Conservation (phyloP, 2,113 vertebrate genomes). For the Ophthalmotilapia sp. region DNA sequence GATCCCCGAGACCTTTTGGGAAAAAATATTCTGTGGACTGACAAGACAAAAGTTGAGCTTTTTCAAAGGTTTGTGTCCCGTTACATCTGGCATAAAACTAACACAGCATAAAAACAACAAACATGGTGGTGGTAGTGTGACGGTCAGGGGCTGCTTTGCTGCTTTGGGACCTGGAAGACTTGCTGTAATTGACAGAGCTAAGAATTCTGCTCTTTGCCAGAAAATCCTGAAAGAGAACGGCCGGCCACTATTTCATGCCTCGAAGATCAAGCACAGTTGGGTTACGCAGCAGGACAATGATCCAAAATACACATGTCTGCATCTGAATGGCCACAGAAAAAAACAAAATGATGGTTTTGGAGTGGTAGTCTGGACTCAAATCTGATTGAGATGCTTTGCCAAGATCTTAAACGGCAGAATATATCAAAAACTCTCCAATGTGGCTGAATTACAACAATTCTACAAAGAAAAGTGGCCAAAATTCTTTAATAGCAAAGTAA, state of each 20-base stretch:
- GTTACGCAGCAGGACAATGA: not conserved
- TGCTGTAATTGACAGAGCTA: not conserved
- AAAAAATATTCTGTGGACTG: not conserved
- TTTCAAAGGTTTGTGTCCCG: not conserved
- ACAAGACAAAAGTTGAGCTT: not conserved
- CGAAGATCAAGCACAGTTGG: not conserved
- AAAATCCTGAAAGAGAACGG: not conserved
- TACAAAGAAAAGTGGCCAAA: not conserved
- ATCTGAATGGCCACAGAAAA: not conserved
- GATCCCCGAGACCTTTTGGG: not conserved
- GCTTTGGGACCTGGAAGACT: not conserved
- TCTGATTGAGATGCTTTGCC: not conserved
- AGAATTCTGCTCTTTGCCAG: not conserved
- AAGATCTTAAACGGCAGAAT: not conserved
- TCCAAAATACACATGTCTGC: not conserved
- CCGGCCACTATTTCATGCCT: not conserved
- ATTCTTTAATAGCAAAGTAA: not conserved
- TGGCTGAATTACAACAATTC: not conserved
- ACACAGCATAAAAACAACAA: not conserved
- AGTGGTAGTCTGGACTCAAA: not conserved
- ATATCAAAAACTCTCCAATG: not conserved
- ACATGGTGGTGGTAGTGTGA: not conserved
- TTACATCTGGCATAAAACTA: not conserved
- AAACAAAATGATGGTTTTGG: rapidly evolving
- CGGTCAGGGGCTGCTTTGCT: not conserved